A percentile compares a stretch with the other conserved stretches of the same genome.
These are phyloP conservation scores for Brachionus rotundiformis DNA, from an alignment of 1,140 invertebrate species.

Conservation along the genomic window DNA sequence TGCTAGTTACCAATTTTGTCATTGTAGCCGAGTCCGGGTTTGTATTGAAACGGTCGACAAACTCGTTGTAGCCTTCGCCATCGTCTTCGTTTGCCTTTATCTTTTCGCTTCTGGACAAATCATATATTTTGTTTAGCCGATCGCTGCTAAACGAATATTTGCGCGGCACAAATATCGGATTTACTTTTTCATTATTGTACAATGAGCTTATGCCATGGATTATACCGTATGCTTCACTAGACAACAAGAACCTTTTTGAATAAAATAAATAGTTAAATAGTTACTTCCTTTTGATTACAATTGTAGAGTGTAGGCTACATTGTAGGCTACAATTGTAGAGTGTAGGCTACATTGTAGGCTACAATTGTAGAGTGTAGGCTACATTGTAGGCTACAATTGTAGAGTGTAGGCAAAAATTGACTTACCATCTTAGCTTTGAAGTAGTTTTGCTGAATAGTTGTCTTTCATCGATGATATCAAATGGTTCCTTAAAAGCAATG, in stretches of 20 bases:
- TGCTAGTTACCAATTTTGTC: neutral
- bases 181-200: conserved; percentile 4
- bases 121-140: conserved; percentile 16
- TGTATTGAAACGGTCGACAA: neutral
- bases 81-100: neutral
- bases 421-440: conserved; percentile 34
- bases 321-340: no score
- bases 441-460: conserved; percentile 30
- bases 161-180: neutral
- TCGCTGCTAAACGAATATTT: conserved; percentile 9
- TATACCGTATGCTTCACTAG: conserved; percentile 45
- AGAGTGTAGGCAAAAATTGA: no score
- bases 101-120: neutral
- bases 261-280: neutral
- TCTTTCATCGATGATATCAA: conserved; percentile 24
- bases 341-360: no score
- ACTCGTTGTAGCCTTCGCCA: neutral
- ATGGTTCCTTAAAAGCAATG: neutral
- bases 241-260: conserved; percentile 32
- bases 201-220: conserved; percentile 47
- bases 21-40: neutral
- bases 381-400: no score
- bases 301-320: no score
- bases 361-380: no score
- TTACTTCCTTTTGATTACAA: no score